phyloP scores from a whole-genome alignment of 2,888 invertebrate species.

The Barypeithes pellucidus region DNA sequence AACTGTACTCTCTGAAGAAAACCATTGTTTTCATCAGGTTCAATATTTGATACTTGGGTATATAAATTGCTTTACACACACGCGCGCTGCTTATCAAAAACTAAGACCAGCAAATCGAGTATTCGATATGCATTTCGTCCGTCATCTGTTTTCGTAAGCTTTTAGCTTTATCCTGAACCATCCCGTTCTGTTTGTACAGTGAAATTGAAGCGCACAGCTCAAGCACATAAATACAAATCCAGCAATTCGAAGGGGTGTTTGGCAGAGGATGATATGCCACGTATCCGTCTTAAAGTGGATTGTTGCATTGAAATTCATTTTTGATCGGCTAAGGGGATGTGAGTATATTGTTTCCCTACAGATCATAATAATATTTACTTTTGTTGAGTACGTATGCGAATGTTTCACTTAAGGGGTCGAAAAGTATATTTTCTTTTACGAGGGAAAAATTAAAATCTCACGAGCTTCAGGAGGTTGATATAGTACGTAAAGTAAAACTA shows the following conservation, averaged over 20 bases:
- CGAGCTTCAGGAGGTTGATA: no score
- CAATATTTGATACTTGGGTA: no score
- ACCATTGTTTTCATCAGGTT: no score
- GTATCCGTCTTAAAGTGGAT: slow-evolving; percentile 10
- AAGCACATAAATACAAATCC: slow-evolving; percentile 33
- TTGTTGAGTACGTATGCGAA: background rate
- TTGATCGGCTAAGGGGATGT: background rate
- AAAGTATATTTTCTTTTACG: no score
- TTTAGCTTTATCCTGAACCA: slow-evolving; percentile 63
- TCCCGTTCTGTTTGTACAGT: slow-evolving; percentile 66
- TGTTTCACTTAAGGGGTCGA: no score
- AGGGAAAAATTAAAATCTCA: no score
- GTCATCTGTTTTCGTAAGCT: slow-evolving; percentile 69
- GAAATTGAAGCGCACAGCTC: slow-evolving; percentile 67
- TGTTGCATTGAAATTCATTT: slow-evolving; percentile 17
- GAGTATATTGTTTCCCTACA: no score
- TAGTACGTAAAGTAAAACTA: no score
- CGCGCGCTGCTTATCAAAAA: background rate
- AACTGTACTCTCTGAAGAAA: no score
- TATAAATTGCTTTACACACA: no score
- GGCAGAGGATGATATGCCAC: slow-evolving; percentile 18
- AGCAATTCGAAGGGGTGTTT: slow-evolving; percentile 28
- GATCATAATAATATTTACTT: background rate
- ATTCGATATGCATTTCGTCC: slow-evolving; percentile 65
- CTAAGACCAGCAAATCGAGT: slow-evolving; percentile 52